Base-by-base conservation (phyloP, 2,888 invertebrate genomes). In the Dolichopus griseipennis region DNA sequence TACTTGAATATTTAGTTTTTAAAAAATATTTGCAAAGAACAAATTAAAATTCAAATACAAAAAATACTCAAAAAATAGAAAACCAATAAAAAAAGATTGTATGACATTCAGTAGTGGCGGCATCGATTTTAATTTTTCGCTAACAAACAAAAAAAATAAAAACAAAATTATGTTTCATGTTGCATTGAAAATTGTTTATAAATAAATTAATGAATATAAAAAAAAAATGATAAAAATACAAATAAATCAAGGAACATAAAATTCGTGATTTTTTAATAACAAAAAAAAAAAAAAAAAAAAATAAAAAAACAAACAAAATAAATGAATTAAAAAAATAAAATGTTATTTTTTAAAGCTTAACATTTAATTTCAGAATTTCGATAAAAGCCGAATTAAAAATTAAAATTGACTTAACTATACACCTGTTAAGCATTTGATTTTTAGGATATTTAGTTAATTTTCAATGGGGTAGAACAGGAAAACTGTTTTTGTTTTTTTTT, bases 381-480 rank as follows among this genome's bases (percentile, higher is more conserved):
- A 37, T 37, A 52, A 52, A 52, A 52, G 12, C 52, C 52, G 18
- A 52, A 18, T 52, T 52, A 18, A 52, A n/a, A 52, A 52, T 52
- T 52, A 52, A 52, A 52, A 52, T 52, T 52, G 15, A 52, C 52
- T 52, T n/a, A n/a, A n/a, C 52, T 7, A n/a, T 52, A n/a, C 52
- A 52, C 52, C 52, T 52, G 52, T 52, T 52, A 18, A 52, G 52
- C 52, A 52, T 52, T 52, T 52, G n/a, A 41, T 41, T 37, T 37
- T 37, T 37, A 37, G 52, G 18, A 52, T 6, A 52, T 7, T 52
- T 7, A 2, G 52, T 18, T 52, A 18, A 18, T 52, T 18, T 27
- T 52, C 2, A 18, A 12, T 52, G 18, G 52, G 18, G n/a, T 52
- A 52, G 12, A 18, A 52, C 15, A 52, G 52, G 2, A 52, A 52